These are phyloP conservation scores for Orchesella cincta DNA, from an alignment of 1,140 invertebrate genomes.

Conservation along the genomic window DNA sequence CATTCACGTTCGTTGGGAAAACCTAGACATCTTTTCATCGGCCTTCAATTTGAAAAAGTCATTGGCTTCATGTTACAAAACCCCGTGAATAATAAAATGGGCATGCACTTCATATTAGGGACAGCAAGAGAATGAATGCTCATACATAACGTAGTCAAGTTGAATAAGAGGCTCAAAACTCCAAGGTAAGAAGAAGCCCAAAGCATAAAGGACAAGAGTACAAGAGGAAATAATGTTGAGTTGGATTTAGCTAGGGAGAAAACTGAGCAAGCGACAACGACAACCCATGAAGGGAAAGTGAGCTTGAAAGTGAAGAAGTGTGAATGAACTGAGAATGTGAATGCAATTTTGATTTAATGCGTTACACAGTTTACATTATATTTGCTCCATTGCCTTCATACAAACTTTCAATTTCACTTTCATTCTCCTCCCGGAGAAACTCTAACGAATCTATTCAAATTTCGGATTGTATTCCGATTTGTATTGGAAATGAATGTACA, in stretches of 20 bases:
- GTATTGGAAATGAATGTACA: no score
- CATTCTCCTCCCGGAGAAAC: neutral
- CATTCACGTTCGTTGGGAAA: no score
- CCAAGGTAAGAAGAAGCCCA: neutral
- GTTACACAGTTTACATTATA: constrained; percentile 26
- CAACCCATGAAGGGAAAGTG: neutral
- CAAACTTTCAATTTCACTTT: constrained; percentile 14
- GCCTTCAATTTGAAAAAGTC: no score
- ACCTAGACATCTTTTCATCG: no score
- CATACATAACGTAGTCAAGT: no score
- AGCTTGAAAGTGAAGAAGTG: neutral
- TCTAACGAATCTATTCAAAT: constrained; percentile 18
- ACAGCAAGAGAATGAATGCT: no score
- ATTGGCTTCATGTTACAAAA: no score
- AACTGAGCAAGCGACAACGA: neutral
- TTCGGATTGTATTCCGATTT: no score
- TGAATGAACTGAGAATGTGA: neutral
- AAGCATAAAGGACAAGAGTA: neutral
- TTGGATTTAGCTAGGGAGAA: neutral
- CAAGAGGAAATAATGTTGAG: neutral
- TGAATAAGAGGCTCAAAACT: no score
- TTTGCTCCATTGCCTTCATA: constrained; percentile 27
- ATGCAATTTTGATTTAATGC: constrained; percentile 29
- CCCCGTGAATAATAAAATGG: no score
- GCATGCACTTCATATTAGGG: no score